Conservation (phyloP, 2,888 invertebrate species). For the Mesorhabditis belari region DNA sequence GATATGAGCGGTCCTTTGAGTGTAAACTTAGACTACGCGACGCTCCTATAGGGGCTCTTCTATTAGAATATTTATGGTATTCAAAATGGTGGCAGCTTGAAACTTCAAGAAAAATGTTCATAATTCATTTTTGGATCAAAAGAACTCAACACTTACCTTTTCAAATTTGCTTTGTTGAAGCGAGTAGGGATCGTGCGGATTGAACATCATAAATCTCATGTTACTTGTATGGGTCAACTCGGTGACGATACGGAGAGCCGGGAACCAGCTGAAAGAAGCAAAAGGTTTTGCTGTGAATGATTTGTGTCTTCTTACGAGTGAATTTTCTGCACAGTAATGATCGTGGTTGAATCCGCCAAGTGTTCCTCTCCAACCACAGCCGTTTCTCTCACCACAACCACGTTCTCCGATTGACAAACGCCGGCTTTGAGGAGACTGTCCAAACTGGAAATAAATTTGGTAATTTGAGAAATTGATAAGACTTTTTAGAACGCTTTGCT, state of each 20-base stretch:
- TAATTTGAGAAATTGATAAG: background rate
- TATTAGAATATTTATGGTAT: background rate
- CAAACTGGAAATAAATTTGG: constrained; percentile 65
- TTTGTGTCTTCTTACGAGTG: constrained; percentile 69
- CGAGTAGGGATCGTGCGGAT: constrained; percentile 92
- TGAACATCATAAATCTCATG: constrained; percentile 98
- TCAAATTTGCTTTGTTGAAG: constrained; percentile 95
- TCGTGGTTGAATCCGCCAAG: constrained; percentile 92
- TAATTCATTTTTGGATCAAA: background rate
- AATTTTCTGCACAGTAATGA: constrained; percentile 96
- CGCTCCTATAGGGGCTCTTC: too few relatives aligned
- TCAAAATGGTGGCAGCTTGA: background rate
- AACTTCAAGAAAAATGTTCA: background rate
- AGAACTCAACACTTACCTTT: constrained; percentile 68
- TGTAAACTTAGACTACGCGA: too few relatives aligned
- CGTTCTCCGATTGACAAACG: constrained; percentile 88
- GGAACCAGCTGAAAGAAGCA: constrained; percentile 76
- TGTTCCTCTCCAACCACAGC: constrained; percentile 76
- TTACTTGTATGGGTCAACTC: constrained; percentile 94
- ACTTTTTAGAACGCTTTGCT: constrained; percentile 5
- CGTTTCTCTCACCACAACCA: constrained; percentile 74
- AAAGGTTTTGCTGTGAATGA: background rate
- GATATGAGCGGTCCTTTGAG: too few relatives aligned
- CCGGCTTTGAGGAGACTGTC: constrained; percentile 69
- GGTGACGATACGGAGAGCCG: constrained; percentile 92